Evolutionary conservation across 2,797 vertebrate species (phyloP), one percentile per base, ranked within the genome.

Genomic region (Graptemys geographica): DNA sequence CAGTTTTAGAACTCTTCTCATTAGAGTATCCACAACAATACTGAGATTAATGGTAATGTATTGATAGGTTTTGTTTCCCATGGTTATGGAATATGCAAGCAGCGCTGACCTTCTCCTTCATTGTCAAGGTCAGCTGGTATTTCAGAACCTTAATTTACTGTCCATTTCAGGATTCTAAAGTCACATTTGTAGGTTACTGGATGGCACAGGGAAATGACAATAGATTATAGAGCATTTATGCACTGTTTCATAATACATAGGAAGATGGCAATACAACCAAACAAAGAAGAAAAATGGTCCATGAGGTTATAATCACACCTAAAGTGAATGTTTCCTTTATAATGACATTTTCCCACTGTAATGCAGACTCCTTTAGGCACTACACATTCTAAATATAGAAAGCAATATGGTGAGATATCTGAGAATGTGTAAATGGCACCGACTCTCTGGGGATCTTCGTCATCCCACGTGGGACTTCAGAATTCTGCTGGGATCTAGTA

Each of bases 31-130:
- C 13, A 18, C 57, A 31, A 31, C 33, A 11, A 6, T 51, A 15
- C 55, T 18, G 11, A 2, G 47, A 11, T 15, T 25, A 1, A 0
- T 2, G 18, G 1, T 21, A 47, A 8, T 1, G 0, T 28, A 33
- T 7, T 0, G 0, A 12, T 10, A 6, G 62, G 12, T 0, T 0
- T 0, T 11, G 5, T 83, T 65, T 65, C 4, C n/a, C 6, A 6
- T 5, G 0, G 1, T 4, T 0, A 8, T 2, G 21, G 25, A 31
- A 23, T 27, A 59, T 7, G n/a, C 8, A 4, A 9, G 51, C 33
- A 84, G 19, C 8, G 4, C 80, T 31, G 41, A 74, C 41, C 49
- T 84, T 81, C 51, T 93, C 11, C 49, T 5, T 0, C 1, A 0
- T 0, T 7, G 2, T 2, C 2, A 8, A 3, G 5, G 1, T 33